A percentile compares a stretch with the other conserved stretches of the same genome.
These are phyloP conservation scores for Aphyosemion australe DNA, from an alignment of 2,113 vertebrate species.

Conservation along the genomic window DNA sequence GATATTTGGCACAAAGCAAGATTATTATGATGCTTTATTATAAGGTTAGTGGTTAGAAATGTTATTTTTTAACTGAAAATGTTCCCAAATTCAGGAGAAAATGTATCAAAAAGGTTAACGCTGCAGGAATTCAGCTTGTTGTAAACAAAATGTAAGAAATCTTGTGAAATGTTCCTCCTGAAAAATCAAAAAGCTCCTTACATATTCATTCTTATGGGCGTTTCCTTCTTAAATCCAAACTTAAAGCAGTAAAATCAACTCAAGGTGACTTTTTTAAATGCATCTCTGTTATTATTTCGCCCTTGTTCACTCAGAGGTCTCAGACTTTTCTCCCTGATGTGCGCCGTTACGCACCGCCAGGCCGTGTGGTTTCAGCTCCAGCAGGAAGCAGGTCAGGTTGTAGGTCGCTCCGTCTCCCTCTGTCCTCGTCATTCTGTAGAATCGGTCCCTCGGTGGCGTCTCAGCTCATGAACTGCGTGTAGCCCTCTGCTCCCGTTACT, in stretches of 20 bases:
- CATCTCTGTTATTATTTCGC: slow-evolving; percentile 10
- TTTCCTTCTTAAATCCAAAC: slow-evolving; percentile 18
- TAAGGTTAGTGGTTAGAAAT: slow-evolving; percentile 28
- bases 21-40: slow-evolving; percentile 28
- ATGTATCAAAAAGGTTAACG: slow-evolving; percentile 56
- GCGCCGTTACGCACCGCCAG: neutral
- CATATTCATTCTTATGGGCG: neutral
- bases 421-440: slow-evolving; percentile 16
- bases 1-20: slow-evolving; percentile 52
- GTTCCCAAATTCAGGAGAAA: slow-evolving; percentile 1
- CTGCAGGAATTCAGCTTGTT: slow-evolving; percentile 36
- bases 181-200: neutral
- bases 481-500: slow-evolving; percentile 94
- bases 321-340: slow-evolving; percentile 22
- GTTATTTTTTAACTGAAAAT: slow-evolving; percentile 27
- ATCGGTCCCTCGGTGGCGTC: slow-evolving; percentile 21
- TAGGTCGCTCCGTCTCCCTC: slow-evolving; percentile 23
- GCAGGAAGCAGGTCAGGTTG: slow-evolving; percentile 20
- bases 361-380: slow-evolving; percentile 3
- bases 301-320: slow-evolving; percentile 45
- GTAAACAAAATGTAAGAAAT: slow-evolving; percentile 49
- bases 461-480: slow-evolving; percentile 96
- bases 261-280: slow-evolving; percentile 11
- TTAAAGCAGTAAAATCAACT: slow-evolving; percentile 1
- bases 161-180: neutral